phyloP scores from a whole-genome alignment of 2,888 invertebrate genomes.

The Zaprionus bogoriensis region DNA sequence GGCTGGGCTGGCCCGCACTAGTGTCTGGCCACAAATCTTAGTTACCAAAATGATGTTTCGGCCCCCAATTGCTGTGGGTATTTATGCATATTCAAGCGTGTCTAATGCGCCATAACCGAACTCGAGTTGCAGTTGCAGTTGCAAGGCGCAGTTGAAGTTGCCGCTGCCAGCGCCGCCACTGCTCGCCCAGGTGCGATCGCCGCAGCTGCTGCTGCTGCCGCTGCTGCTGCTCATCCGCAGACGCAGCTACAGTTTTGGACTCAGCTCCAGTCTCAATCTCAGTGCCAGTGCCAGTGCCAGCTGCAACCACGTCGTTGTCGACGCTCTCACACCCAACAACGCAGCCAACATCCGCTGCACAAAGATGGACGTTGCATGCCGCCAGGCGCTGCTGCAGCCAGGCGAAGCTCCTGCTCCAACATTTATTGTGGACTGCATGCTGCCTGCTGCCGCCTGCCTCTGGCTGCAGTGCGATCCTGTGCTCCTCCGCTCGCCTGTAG shows the following conservation, averaged over 20 bases:
- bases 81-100: slow-evolving; percentile 45
- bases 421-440: slow-evolving; percentile 52
- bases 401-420: slow-evolving; percentile 51
- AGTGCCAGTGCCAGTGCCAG: background rate
- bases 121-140: background rate
- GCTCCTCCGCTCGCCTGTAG: slow-evolving; percentile 47
- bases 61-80: slow-evolving; percentile 30
- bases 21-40: slow-evolving; percentile 5
- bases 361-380: slow-evolving; percentile 55
- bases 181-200: slow-evolving; percentile 35
- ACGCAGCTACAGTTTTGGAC: background rate
- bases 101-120: slow-evolving; percentile 36
- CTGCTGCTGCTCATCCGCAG: slow-evolving; percentile 10
- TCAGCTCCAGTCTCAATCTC: slow-evolving; percentile 2
- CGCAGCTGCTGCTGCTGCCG: background rate
- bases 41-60: slow-evolving; percentile 16
- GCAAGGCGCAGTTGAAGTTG: background rate
- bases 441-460: slow-evolving; percentile 14
- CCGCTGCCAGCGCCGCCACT: slow-evolving; percentile 30
- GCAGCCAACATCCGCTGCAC: slow-evolving; percentile 39
- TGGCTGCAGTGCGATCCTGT: slow-evolving; percentile 12
- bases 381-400: slow-evolving; percentile 59
- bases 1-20: background rate
- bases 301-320: slow-evolving; percentile 18
- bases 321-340: slow-evolving; percentile 46